A percentile compares a stretch with the other conserved stretches of the same genome.
These are phyloP conservation scores for Cydia fagiglandana DNA, from an alignment of 1,140 invertebrate genomes.

Conservation along the genomic window DNA sequence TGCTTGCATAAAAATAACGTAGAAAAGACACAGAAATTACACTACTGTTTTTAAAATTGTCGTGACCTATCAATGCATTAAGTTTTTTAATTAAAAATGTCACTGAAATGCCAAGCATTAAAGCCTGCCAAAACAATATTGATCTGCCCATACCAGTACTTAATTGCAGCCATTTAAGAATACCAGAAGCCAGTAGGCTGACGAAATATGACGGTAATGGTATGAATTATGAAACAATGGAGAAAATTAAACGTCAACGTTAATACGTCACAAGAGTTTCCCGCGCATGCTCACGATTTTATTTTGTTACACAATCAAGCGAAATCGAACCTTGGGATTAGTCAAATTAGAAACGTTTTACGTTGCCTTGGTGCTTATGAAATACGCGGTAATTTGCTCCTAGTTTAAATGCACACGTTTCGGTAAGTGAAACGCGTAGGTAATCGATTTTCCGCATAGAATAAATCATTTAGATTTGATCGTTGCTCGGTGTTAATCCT, in stretches of 20 bases:
- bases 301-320: slow-evolving; percentile 28
- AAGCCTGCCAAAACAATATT: not conserved
- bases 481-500: not conserved
- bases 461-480: not conserved
- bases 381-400: slow-evolving; percentile 13
- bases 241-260: slow-evolving; percentile 25
- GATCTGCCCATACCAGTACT: slow-evolving; percentile 7
- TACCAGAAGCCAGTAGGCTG: not conserved
- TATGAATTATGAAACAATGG: not conserved
- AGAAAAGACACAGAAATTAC: not conserved
- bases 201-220: not conserved
- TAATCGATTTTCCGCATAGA: not conserved
- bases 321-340: slow-evolving; percentile 29
- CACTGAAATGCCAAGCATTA: not conserved
- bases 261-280: slow-evolving; percentile 11
- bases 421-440: not conserved
- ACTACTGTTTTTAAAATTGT: not conserved
- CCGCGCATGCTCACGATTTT: slow-evolving; percentile 4
- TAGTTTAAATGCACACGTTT: not conserved
- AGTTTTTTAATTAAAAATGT: not conserved
- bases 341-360: slow-evolving; percentile 19
- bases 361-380: slow-evolving; percentile 8
- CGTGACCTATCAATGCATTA: not conserved
- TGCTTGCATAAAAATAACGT: too few species aligned
- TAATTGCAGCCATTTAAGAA: slow-evolving; percentile 8